These are phyloP conservation scores for Drosophila lacicola DNA, from an alignment of 2,888 invertebrate genomes.

Conservation along the genomic window DNA sequence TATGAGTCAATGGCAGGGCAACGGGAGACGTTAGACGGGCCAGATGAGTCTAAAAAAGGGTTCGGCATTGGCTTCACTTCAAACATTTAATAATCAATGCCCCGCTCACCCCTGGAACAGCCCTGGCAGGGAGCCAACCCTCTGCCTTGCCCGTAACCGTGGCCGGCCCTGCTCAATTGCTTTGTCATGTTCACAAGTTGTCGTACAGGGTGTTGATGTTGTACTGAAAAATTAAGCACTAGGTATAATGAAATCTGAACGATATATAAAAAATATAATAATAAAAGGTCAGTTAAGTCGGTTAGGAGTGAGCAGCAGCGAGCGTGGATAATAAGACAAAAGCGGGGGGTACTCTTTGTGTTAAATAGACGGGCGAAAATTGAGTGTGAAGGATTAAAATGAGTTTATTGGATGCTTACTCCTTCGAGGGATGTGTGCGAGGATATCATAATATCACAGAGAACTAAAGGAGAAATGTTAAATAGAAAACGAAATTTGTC, in stretches of 20 bases:
- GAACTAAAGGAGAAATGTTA: neutral
- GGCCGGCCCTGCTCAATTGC: slow-evolving; percentile 67
- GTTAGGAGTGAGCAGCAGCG: slow-evolving; percentile 10
- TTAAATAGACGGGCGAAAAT: slow-evolving; percentile 6
- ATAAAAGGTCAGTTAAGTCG: slow-evolving; percentile 47
- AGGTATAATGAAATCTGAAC: slow-evolving; percentile 67
- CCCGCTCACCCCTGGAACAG: slow-evolving; percentile 19
- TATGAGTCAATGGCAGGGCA: slow-evolving; percentile 42
- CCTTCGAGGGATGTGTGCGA: too few species aligned
- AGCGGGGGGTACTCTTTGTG: slow-evolving; percentile 6
- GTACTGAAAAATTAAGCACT: slow-evolving; percentile 73
- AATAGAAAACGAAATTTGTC: neutral
- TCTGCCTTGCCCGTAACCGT: neutral
- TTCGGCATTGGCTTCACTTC: slow-evolving; percentile 52
- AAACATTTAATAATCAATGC: slow-evolving; percentile 67
- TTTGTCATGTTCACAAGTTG: slow-evolving; percentile 83
- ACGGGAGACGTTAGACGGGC: slow-evolving; percentile 5
- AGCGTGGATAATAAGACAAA: slow-evolving; percentile 24
- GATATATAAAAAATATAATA: slow-evolving; percentile 30
- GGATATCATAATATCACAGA: too few species aligned
- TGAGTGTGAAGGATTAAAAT: slow-evolving; percentile 14
- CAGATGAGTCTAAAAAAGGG: slow-evolving; percentile 44
- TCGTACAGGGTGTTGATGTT: slow-evolving; percentile 81
- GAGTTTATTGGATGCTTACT: slow-evolving; percentile 7
- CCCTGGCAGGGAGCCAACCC: slow-evolving; percentile 26